These are phyloP conservation scores for Cremastinae sp. DNA, from an alignment of 2,888 invertebrate species.

Conservation along the genomic window DNA sequence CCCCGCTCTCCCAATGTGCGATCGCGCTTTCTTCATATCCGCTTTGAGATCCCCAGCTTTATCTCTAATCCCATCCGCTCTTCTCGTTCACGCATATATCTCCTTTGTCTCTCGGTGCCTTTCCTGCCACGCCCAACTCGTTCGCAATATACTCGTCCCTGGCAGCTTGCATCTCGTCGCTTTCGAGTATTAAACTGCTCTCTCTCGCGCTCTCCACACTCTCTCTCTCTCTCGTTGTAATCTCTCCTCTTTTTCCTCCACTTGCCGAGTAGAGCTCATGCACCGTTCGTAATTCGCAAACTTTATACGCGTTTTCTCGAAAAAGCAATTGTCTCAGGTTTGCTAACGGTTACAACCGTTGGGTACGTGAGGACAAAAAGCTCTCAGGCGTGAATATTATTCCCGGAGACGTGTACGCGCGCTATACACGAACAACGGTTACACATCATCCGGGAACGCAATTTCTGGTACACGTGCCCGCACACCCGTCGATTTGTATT, in stretches of 20 bases:
- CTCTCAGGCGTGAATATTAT: background rate
- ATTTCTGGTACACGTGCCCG: constrained; percentile 10
- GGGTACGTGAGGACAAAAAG: background rate
- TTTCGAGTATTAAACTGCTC: constrained; percentile 16
- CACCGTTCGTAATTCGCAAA: constrained; percentile 16
- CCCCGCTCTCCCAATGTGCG: constrained; percentile 17
- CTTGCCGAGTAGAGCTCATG: background rate
- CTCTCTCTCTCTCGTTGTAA: too few species aligned
- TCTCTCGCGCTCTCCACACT: too few species aligned
- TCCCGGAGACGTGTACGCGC: background rate
- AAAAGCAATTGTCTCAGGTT: constrained; percentile 2
- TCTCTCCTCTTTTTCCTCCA: too few species aligned
- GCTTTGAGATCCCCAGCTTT: constrained; percentile 30
- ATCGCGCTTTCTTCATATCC: constrained; percentile 50
- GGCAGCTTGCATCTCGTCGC: background rate
- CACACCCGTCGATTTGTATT: too few species aligned
- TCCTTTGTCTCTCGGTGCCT: constrained; percentile 26
- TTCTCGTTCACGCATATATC: constrained; percentile 33
- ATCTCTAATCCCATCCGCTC: constrained; percentile 24
- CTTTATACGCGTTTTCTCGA: constrained; percentile 1
- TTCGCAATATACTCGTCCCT: constrained; percentile 16
- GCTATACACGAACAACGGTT: constrained; percentile 1
- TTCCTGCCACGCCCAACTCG: constrained; percentile 46
- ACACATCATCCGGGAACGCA: background rate
- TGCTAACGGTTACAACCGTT: background rate